phyloP scores from a whole-genome alignment of 2,797 vertebrate species.

The Leptatherina wallacei region DNA sequence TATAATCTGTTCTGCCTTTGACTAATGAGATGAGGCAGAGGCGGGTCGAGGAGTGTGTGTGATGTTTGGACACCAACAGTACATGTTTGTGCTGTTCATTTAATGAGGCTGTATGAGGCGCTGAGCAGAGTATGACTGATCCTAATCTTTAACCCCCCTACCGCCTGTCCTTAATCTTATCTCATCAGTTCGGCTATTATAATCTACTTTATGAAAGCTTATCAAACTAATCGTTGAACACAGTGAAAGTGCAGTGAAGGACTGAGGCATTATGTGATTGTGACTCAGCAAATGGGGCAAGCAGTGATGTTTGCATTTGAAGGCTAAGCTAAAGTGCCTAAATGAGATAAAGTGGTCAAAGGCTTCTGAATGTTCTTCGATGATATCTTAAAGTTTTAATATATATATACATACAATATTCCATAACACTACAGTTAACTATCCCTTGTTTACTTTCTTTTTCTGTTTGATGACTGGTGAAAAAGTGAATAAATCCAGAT shows the following conservation, averaged over 20 bases:
- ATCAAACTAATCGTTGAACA: conserved; percentile 74
- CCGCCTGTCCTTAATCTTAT: conserved; percentile 66
- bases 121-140: conserved; percentile 49
- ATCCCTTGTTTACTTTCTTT: conserved; percentile 25
- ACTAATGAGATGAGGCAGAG: conserved; percentile 47
- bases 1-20: conserved; percentile 64
- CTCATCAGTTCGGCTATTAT: conserved; percentile 73
- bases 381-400: conserved; percentile 11
- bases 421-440: conserved; percentile 10
- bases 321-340: conserved; percentile 20
- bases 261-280: conserved; percentile 51
- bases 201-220: conserved; percentile 81
- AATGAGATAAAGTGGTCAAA: conserved; percentile 53
- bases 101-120: conserved; percentile 47
- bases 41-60: conserved; percentile 9
- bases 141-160: conserved; percentile 56
- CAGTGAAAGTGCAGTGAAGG: conserved; percentile 62
- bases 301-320: conserved; percentile 36
- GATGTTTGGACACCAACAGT: conserved; percentile 45
- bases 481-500: conserved; percentile 10
- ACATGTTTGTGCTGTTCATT: conserved; percentile 67
- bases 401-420: background rate
- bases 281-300: conserved; percentile 68
- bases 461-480: background rate
- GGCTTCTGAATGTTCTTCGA: conserved; percentile 16